Conservation (phyloP, 1,140 invertebrate species). For the Heliconius congener region DNA sequence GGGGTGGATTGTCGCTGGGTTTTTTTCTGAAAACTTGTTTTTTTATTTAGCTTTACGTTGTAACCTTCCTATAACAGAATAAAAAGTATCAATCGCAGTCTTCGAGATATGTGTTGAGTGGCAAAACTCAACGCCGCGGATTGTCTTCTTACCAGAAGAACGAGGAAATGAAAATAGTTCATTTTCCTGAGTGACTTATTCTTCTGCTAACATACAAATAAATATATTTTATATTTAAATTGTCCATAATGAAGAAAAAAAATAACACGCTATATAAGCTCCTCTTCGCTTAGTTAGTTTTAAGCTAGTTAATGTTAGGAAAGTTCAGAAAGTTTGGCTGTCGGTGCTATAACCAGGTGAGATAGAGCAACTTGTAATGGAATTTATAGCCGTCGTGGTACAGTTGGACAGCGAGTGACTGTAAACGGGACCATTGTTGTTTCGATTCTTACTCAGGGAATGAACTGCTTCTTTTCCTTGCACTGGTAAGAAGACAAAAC, state of each 20-base stretch:
- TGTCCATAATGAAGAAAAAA: neutral
- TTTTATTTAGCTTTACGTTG: too few species aligned
- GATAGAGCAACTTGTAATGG: neutral
- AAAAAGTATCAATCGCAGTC: too few species aligned
- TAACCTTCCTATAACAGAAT: too few species aligned
- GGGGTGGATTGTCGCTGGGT: too few species aligned
- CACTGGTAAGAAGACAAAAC: neutral
- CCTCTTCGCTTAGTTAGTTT: neutral
- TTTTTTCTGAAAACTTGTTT: too few species aligned
- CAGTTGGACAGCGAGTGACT: neutral
- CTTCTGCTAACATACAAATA: too few species aligned
- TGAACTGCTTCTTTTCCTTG: neutral
- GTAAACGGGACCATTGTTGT: neutral
- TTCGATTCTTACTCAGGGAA: neutral
- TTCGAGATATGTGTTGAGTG: too few species aligned
- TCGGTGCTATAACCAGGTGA: neutral
- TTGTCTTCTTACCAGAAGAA: too few species aligned
- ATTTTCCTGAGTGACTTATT: too few species aligned
- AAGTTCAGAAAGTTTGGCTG: neutral
- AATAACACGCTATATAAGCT: neutral
- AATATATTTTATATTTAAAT: neutral
- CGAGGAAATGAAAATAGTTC: too few species aligned
- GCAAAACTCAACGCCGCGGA: too few species aligned
- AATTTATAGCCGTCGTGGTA: neutral
- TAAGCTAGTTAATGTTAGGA: neutral